phyloP scores from a whole-genome alignment of 2,113 vertebrate species.

The Paracanthobrama guichenoti region DNA sequence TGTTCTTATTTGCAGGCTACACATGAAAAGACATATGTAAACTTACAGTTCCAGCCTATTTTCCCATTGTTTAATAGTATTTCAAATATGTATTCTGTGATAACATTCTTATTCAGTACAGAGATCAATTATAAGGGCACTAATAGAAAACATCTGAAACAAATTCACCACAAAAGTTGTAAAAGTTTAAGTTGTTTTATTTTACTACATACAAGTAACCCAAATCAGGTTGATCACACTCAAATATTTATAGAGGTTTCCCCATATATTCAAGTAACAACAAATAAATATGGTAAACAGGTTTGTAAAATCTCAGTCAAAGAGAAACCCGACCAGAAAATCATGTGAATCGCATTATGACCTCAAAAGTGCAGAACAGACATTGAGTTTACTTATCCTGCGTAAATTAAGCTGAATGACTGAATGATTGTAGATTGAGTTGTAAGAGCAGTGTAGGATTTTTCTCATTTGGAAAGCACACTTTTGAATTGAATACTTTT shows the following conservation, averaged over 20 bases:
- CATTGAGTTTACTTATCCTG: background rate
- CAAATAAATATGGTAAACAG: constrained; percentile 52
- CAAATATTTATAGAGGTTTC: constrained; percentile 45
- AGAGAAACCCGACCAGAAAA: constrained; percentile 16
- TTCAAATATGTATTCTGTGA: background rate
- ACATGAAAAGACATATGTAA: background rate
- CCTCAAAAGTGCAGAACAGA: constrained; percentile 16
- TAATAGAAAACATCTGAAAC: background rate
- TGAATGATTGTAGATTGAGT: background rate
- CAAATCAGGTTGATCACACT: constrained; percentile 25
- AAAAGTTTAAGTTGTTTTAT: constrained; percentile 46
- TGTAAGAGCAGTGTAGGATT: background rate
- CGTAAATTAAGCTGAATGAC: background rate
- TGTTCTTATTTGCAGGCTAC: background rate
- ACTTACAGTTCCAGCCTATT: background rate
- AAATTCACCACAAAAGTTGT: constrained; percentile 5
- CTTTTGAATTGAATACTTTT: no score
- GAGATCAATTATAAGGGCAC: background rate
- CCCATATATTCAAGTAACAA: constrained; percentile 57
- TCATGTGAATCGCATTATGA: background rate
- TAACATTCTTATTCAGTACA: background rate
- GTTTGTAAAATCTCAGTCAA: constrained; percentile 7
- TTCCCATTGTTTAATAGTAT: background rate
- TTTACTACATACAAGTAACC: constrained; percentile 51
- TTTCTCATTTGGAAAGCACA: background rate